A percentile compares a stretch with the other conserved stretches of the same genome.
phyloP scores from a whole-genome alignment of 2,888 invertebrate species.

The Microplitis manilae region DNA sequence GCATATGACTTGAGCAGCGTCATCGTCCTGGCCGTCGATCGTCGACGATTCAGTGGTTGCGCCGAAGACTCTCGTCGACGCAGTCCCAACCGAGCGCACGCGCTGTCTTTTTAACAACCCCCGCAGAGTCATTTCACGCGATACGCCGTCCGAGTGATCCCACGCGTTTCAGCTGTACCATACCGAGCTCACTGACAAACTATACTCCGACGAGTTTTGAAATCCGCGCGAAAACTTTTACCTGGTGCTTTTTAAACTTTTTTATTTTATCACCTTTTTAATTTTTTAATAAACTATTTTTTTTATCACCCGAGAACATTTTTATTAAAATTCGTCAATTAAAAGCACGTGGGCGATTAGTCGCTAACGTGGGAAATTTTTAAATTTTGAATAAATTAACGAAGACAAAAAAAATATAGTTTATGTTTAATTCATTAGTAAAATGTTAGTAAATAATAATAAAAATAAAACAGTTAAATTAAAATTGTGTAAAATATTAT shows the following conservation, averaged over 20 bases:
- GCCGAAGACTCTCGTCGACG: slow-evolving; percentile 42
- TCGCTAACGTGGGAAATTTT: too few species aligned
- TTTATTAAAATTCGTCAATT: too few species aligned
- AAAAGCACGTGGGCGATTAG: too few species aligned
- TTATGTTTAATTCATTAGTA: not conserved
- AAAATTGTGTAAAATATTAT: not conserved
- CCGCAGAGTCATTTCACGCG: slow-evolving; percentile 55
- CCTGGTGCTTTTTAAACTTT: not conserved
- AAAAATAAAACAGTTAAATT: not conserved
- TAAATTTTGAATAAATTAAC: too few species aligned
- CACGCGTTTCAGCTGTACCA: slow-evolving; percentile 15
- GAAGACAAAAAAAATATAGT: too few species aligned
- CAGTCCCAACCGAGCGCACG: slow-evolving; percentile 49
- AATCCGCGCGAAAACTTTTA: slow-evolving; percentile 27
- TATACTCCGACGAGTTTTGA: slow-evolving; percentile 14
- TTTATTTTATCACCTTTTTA: not conserved
- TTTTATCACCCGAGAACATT: too few species aligned
- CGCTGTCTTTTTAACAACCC: slow-evolving; percentile 50
- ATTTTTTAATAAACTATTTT: too few species aligned
- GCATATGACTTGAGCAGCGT: not conserved
- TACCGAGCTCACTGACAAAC: not conserved
- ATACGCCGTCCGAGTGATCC: slow-evolving; percentile 42
- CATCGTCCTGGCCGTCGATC: slow-evolving; percentile 13
- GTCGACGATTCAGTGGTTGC: slow-evolving; percentile 12
- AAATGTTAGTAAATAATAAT: not conserved